Base-by-base conservation (phyloP, 2,797 vertebrate species). In the Leptodactylus fallax region DNA sequence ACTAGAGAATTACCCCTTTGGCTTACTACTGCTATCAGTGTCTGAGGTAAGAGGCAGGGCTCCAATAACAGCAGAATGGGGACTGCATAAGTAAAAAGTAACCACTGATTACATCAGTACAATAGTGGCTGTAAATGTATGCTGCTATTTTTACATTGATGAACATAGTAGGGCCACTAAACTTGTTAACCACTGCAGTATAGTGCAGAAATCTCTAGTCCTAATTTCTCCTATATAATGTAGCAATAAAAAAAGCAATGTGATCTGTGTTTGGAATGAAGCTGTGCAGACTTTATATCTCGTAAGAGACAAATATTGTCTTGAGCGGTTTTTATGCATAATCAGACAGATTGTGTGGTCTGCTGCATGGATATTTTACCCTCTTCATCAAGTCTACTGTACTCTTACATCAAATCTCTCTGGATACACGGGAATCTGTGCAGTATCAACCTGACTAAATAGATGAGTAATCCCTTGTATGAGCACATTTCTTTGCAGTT, bases 341-440 rank as follows among this genome's bases (percentile, higher is more conserved):
- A 27, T 67, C n/a, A 67, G 23, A 67, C 63, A 67, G 63, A 67
- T 67, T 14, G 63, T 67, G 63, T 67, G 63, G 63, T 14, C 63
- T 23, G 11, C n/a, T 27, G 23, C 63, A 67, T 14, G 23, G 63
- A 67, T 25, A 67, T 67, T 67, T 67, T 67, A 27, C 23, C 25
- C 65, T 69, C 11, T 69, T 36, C 7, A 69, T 69, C 16, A 27
- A 36, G 36, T 36, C 36, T 36, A 36, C n/a, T n/a, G n/a, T n/a
- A n/a, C 36, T 23, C 27, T 69, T 2, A 69, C 14, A 36, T 69
- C 13, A 69, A 27, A 69, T 69, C 25, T 69, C 25, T 36, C 25
- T 69, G 65, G 27, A 69, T 36, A 6, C 65, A 69, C 16, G 14
- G 65, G 36, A 17, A 36, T 69, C 65, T 69, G 65, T 25, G 23